phyloP scores from a whole-genome alignment of 2,888 invertebrate genomes.

The Noctua pronuba region DNA sequence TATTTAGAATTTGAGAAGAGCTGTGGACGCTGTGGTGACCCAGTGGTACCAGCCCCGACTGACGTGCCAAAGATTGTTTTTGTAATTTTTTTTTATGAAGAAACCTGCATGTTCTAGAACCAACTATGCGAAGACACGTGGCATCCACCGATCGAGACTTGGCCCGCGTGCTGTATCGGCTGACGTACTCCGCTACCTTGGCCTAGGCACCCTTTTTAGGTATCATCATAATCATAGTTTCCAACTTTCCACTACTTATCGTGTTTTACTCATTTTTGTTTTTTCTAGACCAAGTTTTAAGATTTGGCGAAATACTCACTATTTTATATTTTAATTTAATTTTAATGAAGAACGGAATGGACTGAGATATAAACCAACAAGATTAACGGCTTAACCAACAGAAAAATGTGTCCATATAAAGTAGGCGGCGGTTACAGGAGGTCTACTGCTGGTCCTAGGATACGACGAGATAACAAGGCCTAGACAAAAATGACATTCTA shows the following conservation, averaged over 20 bases:
- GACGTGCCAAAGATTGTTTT: not conserved
- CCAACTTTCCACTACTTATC: not conserved
- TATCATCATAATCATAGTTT: not conserved
- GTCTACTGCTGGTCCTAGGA: constrained; percentile 20
- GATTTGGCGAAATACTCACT: constrained; percentile 4
- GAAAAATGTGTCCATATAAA: constrained; percentile 67
- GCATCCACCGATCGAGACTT: not conserved
- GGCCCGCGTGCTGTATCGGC: not conserved
- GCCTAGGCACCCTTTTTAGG: too few species aligned
- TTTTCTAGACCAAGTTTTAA: not conserved
- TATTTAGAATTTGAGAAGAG: not conserved
- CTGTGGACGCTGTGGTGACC: too few species aligned
- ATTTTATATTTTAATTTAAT: constrained; percentile 27
- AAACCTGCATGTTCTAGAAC: not conserved
- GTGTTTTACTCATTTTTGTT: not conserved
- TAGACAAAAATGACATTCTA: not conserved
- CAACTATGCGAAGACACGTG: not conserved
- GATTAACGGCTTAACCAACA: constrained; percentile 67
- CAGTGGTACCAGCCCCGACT: not conserved
- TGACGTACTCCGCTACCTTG: too few species aligned
- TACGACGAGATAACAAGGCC: not conserved
- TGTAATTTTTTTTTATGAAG: not conserved
- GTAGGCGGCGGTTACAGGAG: not conserved
- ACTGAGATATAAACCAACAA: constrained; percentile 35
- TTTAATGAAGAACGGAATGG: constrained; percentile 41